A percentile compares a stretch with the other conserved stretches of the same genome.
phyloP scores from a whole-genome alignment of 2,113 vertebrate genomes.

The Gnathonemus longibarbis region DNA sequence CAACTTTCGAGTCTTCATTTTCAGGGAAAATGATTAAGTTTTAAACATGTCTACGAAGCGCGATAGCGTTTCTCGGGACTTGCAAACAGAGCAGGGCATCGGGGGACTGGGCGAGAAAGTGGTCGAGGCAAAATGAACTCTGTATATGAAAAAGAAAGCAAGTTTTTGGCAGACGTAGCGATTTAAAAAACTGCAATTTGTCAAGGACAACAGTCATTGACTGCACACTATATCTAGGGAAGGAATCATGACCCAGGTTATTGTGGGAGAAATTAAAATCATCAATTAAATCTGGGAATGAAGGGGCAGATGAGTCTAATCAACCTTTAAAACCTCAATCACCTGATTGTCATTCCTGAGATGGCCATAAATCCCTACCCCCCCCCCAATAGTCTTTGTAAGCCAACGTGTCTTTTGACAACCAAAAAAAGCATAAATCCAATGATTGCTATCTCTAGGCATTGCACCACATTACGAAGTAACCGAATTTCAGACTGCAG shows the following conservation, averaged over 20 bases:
- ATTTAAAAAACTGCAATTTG: background rate
- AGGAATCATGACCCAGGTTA: background rate
- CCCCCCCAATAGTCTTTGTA: background rate
- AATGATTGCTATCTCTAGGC: slow-evolving; percentile 51
- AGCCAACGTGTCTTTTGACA: background rate
- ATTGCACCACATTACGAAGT: slow-evolving; percentile 48
- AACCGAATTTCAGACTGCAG: slow-evolving; percentile 45
- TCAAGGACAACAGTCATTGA: background rate
- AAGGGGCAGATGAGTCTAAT: background rate
- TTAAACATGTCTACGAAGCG: background rate
- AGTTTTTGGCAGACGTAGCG: background rate
- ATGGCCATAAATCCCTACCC: background rate
- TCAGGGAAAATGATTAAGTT: background rate
- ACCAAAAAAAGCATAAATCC: background rate
- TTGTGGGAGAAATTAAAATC: background rate
- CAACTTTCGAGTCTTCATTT: background rate
- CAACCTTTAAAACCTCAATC: background rate
- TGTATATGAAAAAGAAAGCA: background rate
- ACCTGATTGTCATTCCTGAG: background rate
- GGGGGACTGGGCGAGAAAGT: background rate
- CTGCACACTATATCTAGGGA: background rate
- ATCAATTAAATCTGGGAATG: background rate
- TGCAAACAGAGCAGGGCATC: background rate
- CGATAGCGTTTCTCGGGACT: background rate
- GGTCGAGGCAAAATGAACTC: background rate